phyloP scores from a whole-genome alignment of 2,113 vertebrate genomes.

The Telmatochromis brachygnathus region DNA sequence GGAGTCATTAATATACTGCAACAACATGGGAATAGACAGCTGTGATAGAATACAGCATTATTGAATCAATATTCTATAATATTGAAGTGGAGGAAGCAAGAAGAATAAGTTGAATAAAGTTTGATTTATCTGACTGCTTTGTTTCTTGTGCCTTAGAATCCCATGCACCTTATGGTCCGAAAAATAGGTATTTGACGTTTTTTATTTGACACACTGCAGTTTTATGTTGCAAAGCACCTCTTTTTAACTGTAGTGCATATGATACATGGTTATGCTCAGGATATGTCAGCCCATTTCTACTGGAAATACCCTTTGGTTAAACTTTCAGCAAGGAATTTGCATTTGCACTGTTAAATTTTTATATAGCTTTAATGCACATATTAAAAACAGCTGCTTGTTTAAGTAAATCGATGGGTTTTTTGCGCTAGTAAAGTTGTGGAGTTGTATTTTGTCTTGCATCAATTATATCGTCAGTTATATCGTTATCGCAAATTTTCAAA shows the following conservation, averaged over 20 bases:
- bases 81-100: background rate
- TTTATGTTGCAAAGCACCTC: background rate
- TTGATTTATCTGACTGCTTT: background rate
- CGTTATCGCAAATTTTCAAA: background rate
- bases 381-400: background rate
- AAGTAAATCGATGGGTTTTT: accelerated
- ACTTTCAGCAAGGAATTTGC: background rate
- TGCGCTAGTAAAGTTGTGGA: background rate
- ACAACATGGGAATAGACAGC: background rate
- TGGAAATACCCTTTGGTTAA: background rate
- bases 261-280: background rate
- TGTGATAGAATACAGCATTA: background rate
- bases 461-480: background rate
- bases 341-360: background rate
- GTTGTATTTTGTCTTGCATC: background rate
- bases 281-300: background rate
- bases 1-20: background rate
- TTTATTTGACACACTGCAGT: background rate
- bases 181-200: background rate
- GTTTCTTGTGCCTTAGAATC: background rate
- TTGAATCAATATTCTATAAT: background rate
- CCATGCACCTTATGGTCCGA: accelerated
- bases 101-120: background rate
- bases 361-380: background rate
- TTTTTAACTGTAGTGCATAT: background rate